These are phyloP conservation scores for Zaprionus gabonicus DNA, from an alignment of 1,140 invertebrate species.

Conservation along the genomic window DNA sequence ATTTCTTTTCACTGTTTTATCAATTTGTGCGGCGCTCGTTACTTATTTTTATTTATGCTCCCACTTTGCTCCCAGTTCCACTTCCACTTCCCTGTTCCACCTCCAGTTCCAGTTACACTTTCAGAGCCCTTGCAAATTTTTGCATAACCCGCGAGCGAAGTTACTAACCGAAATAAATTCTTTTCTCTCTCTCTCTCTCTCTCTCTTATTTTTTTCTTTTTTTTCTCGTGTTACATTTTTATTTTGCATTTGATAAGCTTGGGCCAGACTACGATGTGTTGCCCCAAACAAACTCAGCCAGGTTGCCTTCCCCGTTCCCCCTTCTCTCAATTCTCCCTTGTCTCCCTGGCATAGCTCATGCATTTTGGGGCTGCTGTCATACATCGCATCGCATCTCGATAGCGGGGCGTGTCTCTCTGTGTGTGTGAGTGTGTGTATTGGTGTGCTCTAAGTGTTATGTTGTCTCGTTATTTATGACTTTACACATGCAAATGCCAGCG, in stretches of 20 bases:
- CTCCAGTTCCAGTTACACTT: slow-evolving; percentile 25
- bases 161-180: slow-evolving; percentile 83
- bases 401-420: slow-evolving; percentile 39
- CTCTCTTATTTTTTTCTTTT: background rate
- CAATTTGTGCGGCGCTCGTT: slow-evolving; percentile 80
- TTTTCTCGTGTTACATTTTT: slow-evolving; percentile 39
- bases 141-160: slow-evolving; percentile 80
- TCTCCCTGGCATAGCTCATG: slow-evolving; percentile 62
- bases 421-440: slow-evolving; percentile 40
- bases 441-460: slow-evolving; percentile 77
- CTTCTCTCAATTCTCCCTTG: background rate
- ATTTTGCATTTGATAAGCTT: slow-evolving; percentile 80
- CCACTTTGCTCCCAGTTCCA: slow-evolving; percentile 12
- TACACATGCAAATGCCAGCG: slow-evolving; percentile 77
- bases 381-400: slow-evolving; percentile 76
- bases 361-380: slow-evolving; percentile 75
- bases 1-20: slow-evolving; percentile 81
- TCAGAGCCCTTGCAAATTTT: slow-evolving; percentile 66
- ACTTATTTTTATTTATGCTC: slow-evolving; percentile 80
- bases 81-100: slow-evolving; percentile 13
- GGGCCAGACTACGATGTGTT: slow-evolving; percentile 43
- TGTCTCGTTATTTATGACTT: slow-evolving; percentile 83
- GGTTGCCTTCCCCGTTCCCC: slow-evolving; percentile 1
- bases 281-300: slow-evolving; percentile 47
- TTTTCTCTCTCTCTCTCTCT: slow-evolving; percentile 22